Evolutionary conservation across 2,797 vertebrate genomes (phyloP), one percentile per base, ranked within the genome.

Genomic region (Gouania willdenowi): DNA sequence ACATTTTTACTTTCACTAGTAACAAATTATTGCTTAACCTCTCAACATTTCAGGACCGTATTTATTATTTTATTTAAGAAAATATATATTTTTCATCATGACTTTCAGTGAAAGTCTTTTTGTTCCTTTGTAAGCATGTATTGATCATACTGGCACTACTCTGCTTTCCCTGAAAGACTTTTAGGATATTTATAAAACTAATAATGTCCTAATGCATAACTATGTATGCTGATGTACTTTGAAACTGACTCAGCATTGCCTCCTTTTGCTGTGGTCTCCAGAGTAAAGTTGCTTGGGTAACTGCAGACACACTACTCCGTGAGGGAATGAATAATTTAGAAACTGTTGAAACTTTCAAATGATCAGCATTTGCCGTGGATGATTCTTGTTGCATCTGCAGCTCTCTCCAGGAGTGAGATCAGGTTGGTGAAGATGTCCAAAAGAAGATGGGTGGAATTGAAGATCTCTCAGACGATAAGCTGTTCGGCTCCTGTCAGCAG

Each of bases 271-370:
- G 33, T 32, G 33, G 49, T 46, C 30, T 17, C 18, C 49, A 45
- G 29, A 31, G 18, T 43, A 37, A 67, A 73, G 59, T 65, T 85
- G 65, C 89, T 90, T 83, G 66, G 81, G 81, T 90, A 88, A 90
- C 86, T 66, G 46, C 69, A 87, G 88, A 89, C 79, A 88, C 52
- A 46, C 54, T 82, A 89, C 78, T 76, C 85, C 80, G 77, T 54
- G 37, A 7, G 33, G 4, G 37, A 79, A 87, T 97, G 47, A 94
- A 96, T 96, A 88, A 95, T 96, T 94, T 7, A 95, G 62, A 47
- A 56, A 14, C 40, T 43, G 48, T 5, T 11, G 23, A 73, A 87
- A 84, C 83, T 84, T 86, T 81, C 80, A 85, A 67, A 70, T 48
- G 66, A 62, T 28, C 29, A 5, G 41, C 11, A 73, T 38, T 52